Conservation (phyloP, 2,888 invertebrate species). For the Hydriomena furcata region DNA sequence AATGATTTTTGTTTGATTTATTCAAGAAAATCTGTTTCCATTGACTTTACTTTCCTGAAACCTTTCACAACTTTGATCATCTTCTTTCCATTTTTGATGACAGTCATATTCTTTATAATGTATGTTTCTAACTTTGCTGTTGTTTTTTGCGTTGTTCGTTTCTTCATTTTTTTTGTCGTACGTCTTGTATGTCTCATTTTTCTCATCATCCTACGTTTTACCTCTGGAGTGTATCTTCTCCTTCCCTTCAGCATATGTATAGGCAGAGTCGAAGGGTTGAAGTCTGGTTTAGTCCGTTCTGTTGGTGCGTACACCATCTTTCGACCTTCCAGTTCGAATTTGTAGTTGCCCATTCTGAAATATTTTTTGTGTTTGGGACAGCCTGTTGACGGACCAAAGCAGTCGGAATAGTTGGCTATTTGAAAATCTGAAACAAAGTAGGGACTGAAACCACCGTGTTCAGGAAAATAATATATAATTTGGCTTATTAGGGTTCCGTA, state of each 20-base stretch:
- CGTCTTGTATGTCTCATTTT: neutral
- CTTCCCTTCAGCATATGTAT: constrained; percentile 41
- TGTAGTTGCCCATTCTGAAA: constrained; percentile 44
- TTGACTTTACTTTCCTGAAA: constrained; percentile 5
- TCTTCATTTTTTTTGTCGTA: neutral
- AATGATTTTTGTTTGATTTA: too few relatives aligned
- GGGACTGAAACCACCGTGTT: too few relatives aligned
- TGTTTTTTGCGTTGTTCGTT: constrained; percentile 12
- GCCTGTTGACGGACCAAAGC: constrained; percentile 38
- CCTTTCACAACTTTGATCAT: constrained; percentile 50
- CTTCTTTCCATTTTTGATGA: constrained; percentile 47
- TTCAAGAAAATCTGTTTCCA: constrained; percentile 49
- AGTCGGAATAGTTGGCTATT: constrained; percentile 50
- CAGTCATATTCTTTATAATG: constrained; percentile 40
- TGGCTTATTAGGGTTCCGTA: too few relatives aligned
- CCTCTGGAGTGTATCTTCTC: constrained; percentile 44
- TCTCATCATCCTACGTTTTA: constrained; percentile 9
- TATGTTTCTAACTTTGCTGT: constrained; percentile 28
- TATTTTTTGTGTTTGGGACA: constrained; percentile 39
- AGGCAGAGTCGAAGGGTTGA: constrained; percentile 29
- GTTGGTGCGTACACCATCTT: constrained; percentile 38
- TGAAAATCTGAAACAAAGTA: constrained; percentile 46
- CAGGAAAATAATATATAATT: too few relatives aligned
- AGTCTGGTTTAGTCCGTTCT: neutral
- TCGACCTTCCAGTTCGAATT: constrained; percentile 33